A percentile compares a stretch with the other conserved stretches of the same genome.
phyloP scores from a whole-genome alignment of 2,888 invertebrate genomes.

The Drosophila imparisetae region DNA sequence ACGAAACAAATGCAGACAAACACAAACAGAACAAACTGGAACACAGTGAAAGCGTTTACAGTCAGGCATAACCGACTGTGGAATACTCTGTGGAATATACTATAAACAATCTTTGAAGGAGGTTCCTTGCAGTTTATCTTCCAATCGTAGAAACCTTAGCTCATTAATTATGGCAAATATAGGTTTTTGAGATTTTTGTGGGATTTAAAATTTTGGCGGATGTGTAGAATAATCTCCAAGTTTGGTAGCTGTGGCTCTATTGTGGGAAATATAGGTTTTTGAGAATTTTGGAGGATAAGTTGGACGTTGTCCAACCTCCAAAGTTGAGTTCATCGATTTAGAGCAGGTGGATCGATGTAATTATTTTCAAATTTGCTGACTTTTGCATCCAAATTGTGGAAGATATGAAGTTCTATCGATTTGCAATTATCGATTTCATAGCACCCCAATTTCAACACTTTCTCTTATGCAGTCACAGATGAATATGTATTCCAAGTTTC shows the following conservation, averaged over 20 bases:
- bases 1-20: slow-evolving; percentile 18
- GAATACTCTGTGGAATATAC: neutral
- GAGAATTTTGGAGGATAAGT: neutral
- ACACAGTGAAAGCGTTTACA: neutral
- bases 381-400: neutral
- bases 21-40: slow-evolving; percentile 37
- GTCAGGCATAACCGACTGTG: neutral
- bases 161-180: neutral
- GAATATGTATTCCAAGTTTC: neutral
- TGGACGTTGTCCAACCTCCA: no score
- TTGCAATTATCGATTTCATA: neutral
- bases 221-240: neutral
- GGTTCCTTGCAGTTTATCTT: neutral
- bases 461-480: neutral
- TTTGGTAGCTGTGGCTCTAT: neutral
- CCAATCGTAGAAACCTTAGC: neutral
- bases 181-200: neutral
- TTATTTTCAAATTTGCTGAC: neutral
- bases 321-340: no score
- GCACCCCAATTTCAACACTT: neutral
- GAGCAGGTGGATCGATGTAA: no score
- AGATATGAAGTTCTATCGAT: neutral
- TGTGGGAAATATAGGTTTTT: neutral
- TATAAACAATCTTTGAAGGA: neutral
- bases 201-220: neutral